Evolutionary conservation across 2,888 invertebrate genomes (phyloP), one percentile per base, ranked within the genome.

Genomic region (Tigriopus californicus): DNA sequence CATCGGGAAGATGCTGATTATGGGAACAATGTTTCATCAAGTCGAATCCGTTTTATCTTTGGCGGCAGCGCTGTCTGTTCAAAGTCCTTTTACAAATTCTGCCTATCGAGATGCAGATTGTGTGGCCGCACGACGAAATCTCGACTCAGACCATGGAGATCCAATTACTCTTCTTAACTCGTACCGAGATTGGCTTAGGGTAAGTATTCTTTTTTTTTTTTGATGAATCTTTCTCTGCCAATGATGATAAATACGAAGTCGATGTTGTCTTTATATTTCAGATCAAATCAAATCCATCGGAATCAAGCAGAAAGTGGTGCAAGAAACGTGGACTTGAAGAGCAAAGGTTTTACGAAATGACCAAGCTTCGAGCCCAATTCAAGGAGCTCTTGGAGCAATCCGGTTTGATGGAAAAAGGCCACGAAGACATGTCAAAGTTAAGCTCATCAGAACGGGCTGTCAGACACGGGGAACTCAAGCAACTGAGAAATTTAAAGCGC

Each of bases 101-200:
- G 88, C 91, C 0, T 87, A 85, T 69, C 18, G 41, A 24, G 44
- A 60, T 33, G 22, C n/a, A 4, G 49, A 56, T 20, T 60, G 56
- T 22, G 20, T 60, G 80, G 79, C 80, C 47, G 77, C 83, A 1
- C 76, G 88, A 46, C 81, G 80, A 72, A 78, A 80, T 0, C 76
- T 94, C 42, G 88, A 94, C 68, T 92, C 92, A 0, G 87, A 88
- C 68, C 91, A 95, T 69, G 98, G 98, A 0, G 98, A 98, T 70
- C 89, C 95, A 0, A 77, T 98, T 63, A 90, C 90, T 0, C 73
- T 95, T 0, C 73, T 98, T 1, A 86, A 86, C 65, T 78, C 85
- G 33, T 91, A 85, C 72, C 82, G 85, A 67, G 84, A 87, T 64
- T 95, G 95, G 95, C 33, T 33, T 5, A 33, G 33, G 33, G 33